Evolutionary conservation across 2,797 vertebrate species (phyloP).

Genomic region (Hemibagrus guttatus): DNA sequence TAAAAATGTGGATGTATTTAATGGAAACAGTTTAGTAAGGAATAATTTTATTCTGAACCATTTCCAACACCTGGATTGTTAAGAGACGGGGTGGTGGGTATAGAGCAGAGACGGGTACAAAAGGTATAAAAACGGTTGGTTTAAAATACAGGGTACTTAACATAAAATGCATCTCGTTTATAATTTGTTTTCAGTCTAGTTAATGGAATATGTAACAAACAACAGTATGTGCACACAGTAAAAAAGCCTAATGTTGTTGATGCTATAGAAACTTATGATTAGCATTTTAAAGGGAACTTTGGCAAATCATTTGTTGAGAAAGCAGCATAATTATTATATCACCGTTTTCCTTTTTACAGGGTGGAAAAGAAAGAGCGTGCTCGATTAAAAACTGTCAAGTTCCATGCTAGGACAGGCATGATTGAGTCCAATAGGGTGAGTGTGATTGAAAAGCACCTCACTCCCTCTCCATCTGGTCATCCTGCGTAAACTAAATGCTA

Average conservation of each 20-base stretch:
- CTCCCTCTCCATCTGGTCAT: constrained; percentile 43
- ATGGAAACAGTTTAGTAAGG: neutral
- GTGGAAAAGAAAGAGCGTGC: constrained; percentile 99
- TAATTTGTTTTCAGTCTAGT: neutral
- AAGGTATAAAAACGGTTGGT: neutral
- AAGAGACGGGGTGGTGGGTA: neutral
- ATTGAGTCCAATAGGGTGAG: constrained; percentile 98
- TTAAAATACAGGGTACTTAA: neutral
- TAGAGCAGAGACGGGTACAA: neutral
- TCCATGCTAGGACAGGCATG: constrained; percentile 97
- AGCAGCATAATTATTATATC: neutral
- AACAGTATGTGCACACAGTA: neutral
- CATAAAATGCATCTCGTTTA: neutral
- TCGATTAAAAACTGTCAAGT: constrained; percentile 99
- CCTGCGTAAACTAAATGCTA: constrained; percentile 59
- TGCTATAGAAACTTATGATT: neutral
- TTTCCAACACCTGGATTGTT: no score
- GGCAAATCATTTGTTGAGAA: neutral
- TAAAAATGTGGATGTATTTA: neutral
- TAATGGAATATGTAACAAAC: constrained; percentile 18
- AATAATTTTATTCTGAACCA: neutral
- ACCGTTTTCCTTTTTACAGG: constrained; percentile 68
- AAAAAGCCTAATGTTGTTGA: neutral
- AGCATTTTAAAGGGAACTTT: neutral
- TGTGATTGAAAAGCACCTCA: constrained; percentile 65